A percentile compares a stretch with the other conserved stretches of the same genome.
Conservation (phyloP, 92 coral and sea anemone genomes). For the Pocillopora grandis region DNA sequence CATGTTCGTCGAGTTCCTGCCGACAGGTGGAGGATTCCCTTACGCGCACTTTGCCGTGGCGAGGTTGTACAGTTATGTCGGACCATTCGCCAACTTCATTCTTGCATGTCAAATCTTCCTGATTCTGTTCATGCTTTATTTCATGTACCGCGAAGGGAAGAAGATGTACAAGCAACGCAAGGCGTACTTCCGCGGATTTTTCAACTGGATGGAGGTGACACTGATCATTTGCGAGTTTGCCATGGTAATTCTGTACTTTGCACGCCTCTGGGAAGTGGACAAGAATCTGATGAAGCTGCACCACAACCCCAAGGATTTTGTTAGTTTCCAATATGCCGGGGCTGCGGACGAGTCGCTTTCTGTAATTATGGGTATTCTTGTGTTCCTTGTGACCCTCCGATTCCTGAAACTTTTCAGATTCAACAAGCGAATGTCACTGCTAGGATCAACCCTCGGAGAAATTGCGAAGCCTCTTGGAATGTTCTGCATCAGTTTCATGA, state of each 20-base stretch:
- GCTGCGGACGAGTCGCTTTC: conserved; percentile 76
- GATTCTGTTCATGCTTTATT: conserved; percentile 78
- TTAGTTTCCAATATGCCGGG: conserved; percentile 91
- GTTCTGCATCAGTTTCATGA: conserved; percentile 70
- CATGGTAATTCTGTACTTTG: conserved; percentile 66
- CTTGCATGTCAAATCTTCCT: conserved; percentile 69
- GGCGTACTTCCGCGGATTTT: conserved; percentile 83
- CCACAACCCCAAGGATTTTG: conserved; percentile 90
- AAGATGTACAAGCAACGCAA: conserved; percentile 65
- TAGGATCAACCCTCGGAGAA: conserved; percentile 75
- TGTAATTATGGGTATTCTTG: conserved; percentile 75
- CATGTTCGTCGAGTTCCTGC: conserved; percentile 84
- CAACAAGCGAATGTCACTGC: conserved; percentile 81
- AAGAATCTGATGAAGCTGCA: conserved; percentile 72
- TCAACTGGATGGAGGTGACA: conserved; percentile 90
- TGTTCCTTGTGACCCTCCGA: conserved; percentile 77
- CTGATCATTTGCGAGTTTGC: conserved; percentile 72
- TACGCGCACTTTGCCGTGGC: conserved; percentile 63
- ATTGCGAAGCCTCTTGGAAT: conserved; percentile 76
- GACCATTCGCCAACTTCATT: conserved; percentile 61
- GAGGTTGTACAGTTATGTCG: conserved; percentile 78
- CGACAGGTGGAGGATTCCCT: conserved; percentile 86
- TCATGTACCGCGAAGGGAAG: conserved; percentile 85
- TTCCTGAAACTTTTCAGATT: conserved; percentile 79
- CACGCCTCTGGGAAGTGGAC: conserved; percentile 82